phyloP scores from a whole-genome alignment of 1,140 invertebrate genomes.

The Babylonia areolata region DNA sequence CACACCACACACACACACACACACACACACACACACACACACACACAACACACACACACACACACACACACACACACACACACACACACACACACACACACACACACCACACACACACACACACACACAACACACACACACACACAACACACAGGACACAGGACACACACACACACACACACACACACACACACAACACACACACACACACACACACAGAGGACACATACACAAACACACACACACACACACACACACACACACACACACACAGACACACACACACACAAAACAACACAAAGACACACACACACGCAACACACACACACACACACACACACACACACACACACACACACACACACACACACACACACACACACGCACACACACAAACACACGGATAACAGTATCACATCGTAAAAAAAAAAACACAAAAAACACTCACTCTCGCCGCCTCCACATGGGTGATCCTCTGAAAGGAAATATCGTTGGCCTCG shows the following conservation, averaged over 20 bases:
- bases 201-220: too few relatives aligned
- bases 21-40: not conserved
- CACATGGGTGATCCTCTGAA: slow-evolving; percentile 61
- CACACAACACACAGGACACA: not conserved
- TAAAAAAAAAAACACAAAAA: not conserved
- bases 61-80: not conserved
- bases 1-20: not conserved
- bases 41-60: not conserved
- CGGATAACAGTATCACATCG: not conserved
- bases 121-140: slow-evolving; percentile 17
- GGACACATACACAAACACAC: not conserved
- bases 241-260: not conserved
- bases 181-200: too few relatives aligned
- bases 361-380: not conserved
- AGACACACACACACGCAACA: not conserved
- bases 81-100: too few relatives aligned
- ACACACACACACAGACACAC: not conserved
- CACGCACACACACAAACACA: not conserved
- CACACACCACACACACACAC: not conserved
- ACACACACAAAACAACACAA: not conserved
- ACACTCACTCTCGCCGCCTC: slow-evolving; percentile 66
- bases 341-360: not conserved
- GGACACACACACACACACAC: too few relatives aligned
- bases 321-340: not conserved
- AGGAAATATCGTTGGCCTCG: slow-evolving; percentile 67